Percentiles rank a stretch among this genome's conserved stretches.
Conservation (phyloP, 2,888 invertebrate genomes). For the Tetranychus piercei region DNA sequence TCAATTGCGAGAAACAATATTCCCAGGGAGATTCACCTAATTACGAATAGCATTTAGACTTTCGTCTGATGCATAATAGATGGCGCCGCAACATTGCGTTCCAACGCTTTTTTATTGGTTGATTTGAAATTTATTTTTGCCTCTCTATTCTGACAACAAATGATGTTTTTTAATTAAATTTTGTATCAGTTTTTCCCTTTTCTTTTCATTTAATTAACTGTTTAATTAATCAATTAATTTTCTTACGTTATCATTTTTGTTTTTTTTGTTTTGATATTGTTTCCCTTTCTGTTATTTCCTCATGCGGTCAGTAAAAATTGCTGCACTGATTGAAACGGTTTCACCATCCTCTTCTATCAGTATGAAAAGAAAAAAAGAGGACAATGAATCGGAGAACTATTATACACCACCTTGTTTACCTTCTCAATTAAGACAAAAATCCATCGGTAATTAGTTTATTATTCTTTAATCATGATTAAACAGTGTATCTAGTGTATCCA, state of each 20-base stretch:
- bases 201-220: not conserved
- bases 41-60: not conserved
- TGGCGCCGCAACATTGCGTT: not conserved
- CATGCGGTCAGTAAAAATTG: not conserved
- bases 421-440: not conserved
- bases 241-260: not conserved
- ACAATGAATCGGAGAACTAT: not conserved
- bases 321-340: not conserved
- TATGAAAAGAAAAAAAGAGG: not conserved
- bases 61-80: not conserved
- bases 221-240: not conserved
- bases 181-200: not conserved
- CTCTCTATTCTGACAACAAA: not conserved
- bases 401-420: not conserved
- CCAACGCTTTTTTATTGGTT: not conserved
- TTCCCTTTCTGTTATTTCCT: not conserved
- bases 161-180: not conserved
- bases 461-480: not conserved
- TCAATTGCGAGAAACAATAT: not conserved
- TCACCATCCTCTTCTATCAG: not conserved
- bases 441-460: not conserved
- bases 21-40: not conserved
- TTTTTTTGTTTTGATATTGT: not conserved
- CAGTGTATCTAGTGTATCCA: too few species aligned
- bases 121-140: not conserved